Conservation (phyloP, 2,797 vertebrate species). For the Cuculus canorus region DNA sequence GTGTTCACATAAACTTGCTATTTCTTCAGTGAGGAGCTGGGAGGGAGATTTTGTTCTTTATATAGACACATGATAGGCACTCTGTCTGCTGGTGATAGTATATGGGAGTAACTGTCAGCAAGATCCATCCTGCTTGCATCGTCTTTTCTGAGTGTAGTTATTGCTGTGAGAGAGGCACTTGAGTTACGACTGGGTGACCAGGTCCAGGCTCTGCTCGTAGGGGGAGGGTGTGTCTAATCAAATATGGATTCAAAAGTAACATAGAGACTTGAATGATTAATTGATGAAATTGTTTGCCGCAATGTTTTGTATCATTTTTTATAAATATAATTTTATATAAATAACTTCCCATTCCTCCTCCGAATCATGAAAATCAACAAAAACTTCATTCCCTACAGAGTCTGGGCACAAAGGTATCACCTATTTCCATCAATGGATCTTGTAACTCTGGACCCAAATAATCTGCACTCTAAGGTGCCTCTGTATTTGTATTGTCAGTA, state of each 20-base stretch:
- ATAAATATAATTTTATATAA: too few species aligned
- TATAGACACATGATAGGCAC: neutral
- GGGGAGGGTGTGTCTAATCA: accelerated
- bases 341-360: neutral
- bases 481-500: neutral
- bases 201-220: neutral
- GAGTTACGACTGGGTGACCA: neutral
- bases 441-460: neutral
- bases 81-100: neutral
- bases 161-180: neutral
- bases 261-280: neutral
- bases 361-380: neutral
- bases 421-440: neutral
- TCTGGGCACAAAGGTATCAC: neutral
- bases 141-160: neutral
- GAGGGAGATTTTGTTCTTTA: neutral
- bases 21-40: neutral
- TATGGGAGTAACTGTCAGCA: neutral
- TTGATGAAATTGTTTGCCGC: neutral
- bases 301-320: neutral
- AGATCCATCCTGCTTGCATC: neutral
- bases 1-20: neutral
- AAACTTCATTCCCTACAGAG: neutral
- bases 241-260: neutral
- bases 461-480: neutral